phyloP scores from a whole-genome alignment of 1,140 invertebrate genomes.

The Cataglyphis hispanica region DNA sequence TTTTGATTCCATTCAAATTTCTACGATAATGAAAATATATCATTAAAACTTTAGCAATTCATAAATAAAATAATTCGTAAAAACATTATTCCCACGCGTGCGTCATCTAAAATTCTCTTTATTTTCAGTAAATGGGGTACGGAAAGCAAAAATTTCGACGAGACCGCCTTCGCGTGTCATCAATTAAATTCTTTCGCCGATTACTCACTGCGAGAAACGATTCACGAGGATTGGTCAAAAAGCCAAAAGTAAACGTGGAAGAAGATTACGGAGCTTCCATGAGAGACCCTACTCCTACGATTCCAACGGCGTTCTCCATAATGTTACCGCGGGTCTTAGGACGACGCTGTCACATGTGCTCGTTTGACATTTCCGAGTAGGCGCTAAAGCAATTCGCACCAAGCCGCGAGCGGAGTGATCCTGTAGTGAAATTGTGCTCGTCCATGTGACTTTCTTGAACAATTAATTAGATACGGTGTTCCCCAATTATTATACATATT shows the following conservation, averaged over 20 bases:
- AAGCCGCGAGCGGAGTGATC: slow-evolving; percentile 43
- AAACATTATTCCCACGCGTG: neutral
- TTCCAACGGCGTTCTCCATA: slow-evolving; percentile 50
- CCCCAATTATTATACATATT: neutral
- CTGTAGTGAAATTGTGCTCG: slow-evolving; percentile 34
- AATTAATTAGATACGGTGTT: neutral
- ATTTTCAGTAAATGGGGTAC: neutral
- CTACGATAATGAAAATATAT: neutral
- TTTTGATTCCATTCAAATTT: neutral
- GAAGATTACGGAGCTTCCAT: slow-evolving; percentile 40
- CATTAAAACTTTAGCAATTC: neutral
- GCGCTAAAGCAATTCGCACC: slow-evolving; percentile 66
- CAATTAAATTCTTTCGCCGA: slow-evolving; percentile 25
- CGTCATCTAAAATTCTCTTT: neutral
- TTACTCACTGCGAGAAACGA: slow-evolving; percentile 44
- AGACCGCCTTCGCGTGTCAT: neutral
- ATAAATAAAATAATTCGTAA: neutral
- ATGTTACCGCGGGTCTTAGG: slow-evolving; percentile 43
- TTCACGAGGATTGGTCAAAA: slow-evolving; percentile 60
- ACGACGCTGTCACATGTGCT: slow-evolving; percentile 50
- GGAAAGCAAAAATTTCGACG: neutral
- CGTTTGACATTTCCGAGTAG: slow-evolving; percentile 76
- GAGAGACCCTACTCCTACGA: slow-evolving; percentile 70
- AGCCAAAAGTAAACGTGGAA: slow-evolving; percentile 23
- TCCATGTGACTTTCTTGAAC: neutral